These are phyloP conservation scores for Varecia variegata DNA, from an alignment of 2,797 vertebrate genomes.

Conservation along the genomic window DNA sequence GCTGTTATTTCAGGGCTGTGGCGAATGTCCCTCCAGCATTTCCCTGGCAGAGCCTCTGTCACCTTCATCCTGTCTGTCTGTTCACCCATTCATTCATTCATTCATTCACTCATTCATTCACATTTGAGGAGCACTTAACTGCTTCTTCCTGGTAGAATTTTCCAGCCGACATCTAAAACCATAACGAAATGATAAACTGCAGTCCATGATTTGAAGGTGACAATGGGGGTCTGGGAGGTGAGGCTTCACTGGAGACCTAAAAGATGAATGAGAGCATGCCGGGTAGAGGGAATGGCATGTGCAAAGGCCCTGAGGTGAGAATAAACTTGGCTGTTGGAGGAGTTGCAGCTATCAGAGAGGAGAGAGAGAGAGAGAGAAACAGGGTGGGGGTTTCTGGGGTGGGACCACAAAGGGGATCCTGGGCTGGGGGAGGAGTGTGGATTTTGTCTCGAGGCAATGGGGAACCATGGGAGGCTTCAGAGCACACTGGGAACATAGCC, in stretches of 20 bases:
- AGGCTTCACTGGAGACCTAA: background rate
- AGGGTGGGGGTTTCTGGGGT: background rate
- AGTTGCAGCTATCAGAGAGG: background rate
- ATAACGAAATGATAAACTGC: background rate
- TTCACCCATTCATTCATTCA: background rate
- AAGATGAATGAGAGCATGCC: background rate
- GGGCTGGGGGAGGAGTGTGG: background rate
- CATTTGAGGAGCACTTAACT: background rate
- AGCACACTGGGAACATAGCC: background rate
- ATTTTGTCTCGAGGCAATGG: background rate
- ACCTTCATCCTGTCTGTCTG: background rate
- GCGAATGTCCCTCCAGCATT: background rate
- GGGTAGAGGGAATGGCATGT: background rate
- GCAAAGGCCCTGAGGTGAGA: background rate
- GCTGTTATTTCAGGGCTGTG: background rate
- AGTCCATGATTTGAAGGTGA: background rate
- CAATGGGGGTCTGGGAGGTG: background rate
- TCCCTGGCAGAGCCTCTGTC: background rate
- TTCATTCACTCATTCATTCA: background rate
- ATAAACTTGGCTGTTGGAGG: background rate
- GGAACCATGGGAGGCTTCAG: background rate
- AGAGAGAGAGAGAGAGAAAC: background rate
- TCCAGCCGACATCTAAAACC: background rate
- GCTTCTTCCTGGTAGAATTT: background rate
- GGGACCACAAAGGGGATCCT: background rate